Conservation (phyloP, 2,113 vertebrate species). For the Brachypodius melanocephalos region DNA sequence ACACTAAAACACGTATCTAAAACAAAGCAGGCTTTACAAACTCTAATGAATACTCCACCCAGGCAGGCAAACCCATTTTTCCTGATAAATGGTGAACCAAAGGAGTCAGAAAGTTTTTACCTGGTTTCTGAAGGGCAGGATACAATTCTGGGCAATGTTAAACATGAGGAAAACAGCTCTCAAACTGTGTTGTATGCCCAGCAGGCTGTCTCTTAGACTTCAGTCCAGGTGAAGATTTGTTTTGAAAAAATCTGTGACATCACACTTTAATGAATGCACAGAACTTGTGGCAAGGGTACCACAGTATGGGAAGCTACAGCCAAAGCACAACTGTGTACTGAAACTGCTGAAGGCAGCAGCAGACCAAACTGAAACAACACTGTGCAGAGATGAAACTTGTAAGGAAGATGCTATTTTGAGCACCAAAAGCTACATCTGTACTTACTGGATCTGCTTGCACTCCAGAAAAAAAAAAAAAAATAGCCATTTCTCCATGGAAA, state of each 20-base stretch:
- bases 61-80: not conserved
- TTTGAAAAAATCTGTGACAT: not conserved
- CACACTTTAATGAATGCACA: not conserved
- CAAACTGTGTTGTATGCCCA: not conserved
- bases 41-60: not conserved
- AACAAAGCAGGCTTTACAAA: slow-evolving; percentile 3
- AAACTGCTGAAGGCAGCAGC: not conserved
- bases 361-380: not conserved
- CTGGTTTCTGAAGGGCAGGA: not conserved
- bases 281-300: not conserved
- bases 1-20: not conserved
- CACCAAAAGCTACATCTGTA: not conserved
- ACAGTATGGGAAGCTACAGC: not conserved
- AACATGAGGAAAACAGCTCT: not conserved
- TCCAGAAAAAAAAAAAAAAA: not conserved
- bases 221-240: not conserved
- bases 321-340: not conserved
- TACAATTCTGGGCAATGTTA: not conserved
- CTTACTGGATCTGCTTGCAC: not conserved
- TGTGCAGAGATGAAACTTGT: not conserved
- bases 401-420: not conserved
- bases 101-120: not conserved
- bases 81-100: not conserved
- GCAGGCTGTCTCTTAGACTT: not conserved
- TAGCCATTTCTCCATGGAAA: not conserved